phyloP scores from a whole-genome alignment of 2,113 vertebrate genomes.

The Butastur rufipennis region DNA sequence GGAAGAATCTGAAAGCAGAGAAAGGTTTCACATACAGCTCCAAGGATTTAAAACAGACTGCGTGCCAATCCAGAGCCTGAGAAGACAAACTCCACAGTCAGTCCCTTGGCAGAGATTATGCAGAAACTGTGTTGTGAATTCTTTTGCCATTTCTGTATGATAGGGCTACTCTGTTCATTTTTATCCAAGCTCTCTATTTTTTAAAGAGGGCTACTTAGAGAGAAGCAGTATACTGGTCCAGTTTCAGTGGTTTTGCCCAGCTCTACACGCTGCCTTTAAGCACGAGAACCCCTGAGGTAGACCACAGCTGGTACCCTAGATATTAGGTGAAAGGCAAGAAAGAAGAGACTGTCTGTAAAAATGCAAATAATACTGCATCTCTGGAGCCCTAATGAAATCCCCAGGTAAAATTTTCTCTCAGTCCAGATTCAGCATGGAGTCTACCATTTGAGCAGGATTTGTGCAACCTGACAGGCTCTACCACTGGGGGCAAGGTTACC shows the following conservation, averaged over 20 bases:
- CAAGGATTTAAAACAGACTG: neutral
- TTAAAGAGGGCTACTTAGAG: neutral
- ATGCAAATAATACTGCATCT: neutral
- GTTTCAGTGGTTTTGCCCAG: neutral
- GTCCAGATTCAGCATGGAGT: neutral
- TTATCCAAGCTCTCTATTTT: neutral
- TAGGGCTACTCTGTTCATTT: neutral
- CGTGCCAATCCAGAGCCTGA: neutral
- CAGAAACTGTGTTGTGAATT: neutral
- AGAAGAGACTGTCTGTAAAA: neutral
- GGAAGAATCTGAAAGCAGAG: conserved; percentile 31
- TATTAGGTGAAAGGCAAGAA: neutral
- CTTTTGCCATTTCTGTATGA: neutral
- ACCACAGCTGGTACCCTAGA: neutral
- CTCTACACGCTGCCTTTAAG: neutral
- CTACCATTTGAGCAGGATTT: neutral
- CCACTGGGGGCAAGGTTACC: neutral
- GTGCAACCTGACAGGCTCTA: neutral
- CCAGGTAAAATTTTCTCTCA: neutral
- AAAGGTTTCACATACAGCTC: conserved; percentile 5
- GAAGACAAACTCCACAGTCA: neutral
- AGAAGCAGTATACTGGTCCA: neutral
- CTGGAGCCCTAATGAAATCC: neutral
- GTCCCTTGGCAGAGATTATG: neutral
- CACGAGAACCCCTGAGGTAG: neutral